Base-by-base conservation (phyloP, 2,113 vertebrate genomes). In the Sinocyclocheilus maitianheensis region DNA sequence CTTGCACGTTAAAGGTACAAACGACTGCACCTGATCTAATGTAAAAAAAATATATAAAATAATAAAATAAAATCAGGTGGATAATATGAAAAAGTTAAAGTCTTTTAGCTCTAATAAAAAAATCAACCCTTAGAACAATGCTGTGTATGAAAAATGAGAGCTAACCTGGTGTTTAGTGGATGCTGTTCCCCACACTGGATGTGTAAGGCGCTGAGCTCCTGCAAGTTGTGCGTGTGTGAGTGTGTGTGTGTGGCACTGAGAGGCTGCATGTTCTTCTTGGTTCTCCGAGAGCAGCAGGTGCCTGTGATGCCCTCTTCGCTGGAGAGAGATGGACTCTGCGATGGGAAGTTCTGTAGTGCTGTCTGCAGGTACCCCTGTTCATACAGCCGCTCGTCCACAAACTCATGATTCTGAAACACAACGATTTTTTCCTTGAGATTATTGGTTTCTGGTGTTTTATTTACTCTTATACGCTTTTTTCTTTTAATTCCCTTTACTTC, bases 121-220 rank as follows among this genome's bases (percentile, higher is more conserved):
- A 76, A 24, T 34, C 20, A 72, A 74, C 30, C 18, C 13, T 71
- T 51, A 34, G 12, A 26, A 2, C 9, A 86, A 40, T 51, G 11
- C 22, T 11, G 10, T 62, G 53, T 24, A 13, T 74, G 20, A 43
- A 78, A 43, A 48, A 71, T 1, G 48, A 9, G 34, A 20, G 51
- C 4, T 87, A 81, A 99, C 98, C 98, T 99, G 89, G 97, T 96
- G 43, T 95, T 98, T 78, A 98, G 97, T 0, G 97, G 96, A 74
- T 95, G 96, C 91, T 96, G 96, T 91, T 97, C 95, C 0, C 95
- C 95, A 91, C 96, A 96, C 91, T 97, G 98, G 94, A 99, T 99
- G 91, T 99, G 97, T 91, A 99, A 97, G 86, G 98, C 97, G 94
- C 98, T 99, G 92, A 99, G 98, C 93, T 99, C 98, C 92, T 99